A percentile compares a stretch with the other conserved stretches of the same genome.
Evolutionary conservation across 2,797 vertebrate species (phyloP).

Genomic region (Chelon auratus): DNA sequence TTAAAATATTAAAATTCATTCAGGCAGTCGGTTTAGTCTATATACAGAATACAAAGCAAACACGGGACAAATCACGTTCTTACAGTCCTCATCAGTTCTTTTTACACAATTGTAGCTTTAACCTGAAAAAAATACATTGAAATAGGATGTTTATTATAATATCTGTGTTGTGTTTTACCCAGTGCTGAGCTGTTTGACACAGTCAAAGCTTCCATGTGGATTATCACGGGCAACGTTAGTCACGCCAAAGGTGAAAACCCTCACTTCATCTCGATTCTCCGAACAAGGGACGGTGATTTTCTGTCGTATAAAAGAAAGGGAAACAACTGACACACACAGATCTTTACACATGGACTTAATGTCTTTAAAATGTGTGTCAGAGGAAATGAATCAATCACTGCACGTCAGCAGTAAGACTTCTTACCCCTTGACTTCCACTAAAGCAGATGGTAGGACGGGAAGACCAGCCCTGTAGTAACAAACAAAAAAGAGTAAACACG

Average conservation of each 20-base stretch:
- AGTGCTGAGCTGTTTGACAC: slow-evolving; percentile 87
- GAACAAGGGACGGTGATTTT: slow-evolving; percentile 89
- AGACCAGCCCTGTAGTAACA: slow-evolving; percentile 52
- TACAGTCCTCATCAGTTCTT: not conserved
- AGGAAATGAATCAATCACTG: not conserved
- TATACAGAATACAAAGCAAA: slow-evolving; percentile 14
- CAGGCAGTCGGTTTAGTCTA: slow-evolving; percentile 8
- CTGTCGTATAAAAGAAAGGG: slow-evolving; percentile 68
- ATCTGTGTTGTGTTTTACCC: slow-evolving; percentile 77
- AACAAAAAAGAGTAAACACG: not conserved
- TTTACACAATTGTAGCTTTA: not conserved
- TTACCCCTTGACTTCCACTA: slow-evolving; percentile 81
- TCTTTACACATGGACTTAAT: not conserved
- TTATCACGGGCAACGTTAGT: slow-evolving; percentile 89
- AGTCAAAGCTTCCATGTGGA: slow-evolving; percentile 93
- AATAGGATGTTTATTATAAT: not conserved
- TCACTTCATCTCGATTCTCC: slow-evolving; percentile 76
- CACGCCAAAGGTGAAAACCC: slow-evolving; percentile 90
- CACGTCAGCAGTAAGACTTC: slow-evolving; percentile 9
- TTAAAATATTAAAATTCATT: slow-evolving; percentile 33
- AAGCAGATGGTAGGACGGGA: slow-evolving; percentile 74
- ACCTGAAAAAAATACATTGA: not conserved
- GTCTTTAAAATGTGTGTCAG: not conserved
- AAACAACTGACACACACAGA: not conserved
- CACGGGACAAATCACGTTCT: not conserved